Evolutionary conservation across 2,888 invertebrate genomes (phyloP).

Genomic region (Erpobdella octoculata): DNA sequence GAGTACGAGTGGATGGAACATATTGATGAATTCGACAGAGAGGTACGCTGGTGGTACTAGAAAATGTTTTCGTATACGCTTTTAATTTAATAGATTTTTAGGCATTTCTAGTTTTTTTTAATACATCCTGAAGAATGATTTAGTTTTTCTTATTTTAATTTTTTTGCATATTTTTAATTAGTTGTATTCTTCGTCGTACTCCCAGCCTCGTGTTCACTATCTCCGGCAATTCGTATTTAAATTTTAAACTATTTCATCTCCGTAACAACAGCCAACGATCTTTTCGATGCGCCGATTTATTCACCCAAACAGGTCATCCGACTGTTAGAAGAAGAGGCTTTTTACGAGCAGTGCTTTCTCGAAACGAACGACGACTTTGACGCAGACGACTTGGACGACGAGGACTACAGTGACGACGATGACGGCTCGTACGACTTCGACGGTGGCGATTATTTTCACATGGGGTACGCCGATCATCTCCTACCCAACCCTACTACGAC

Average conservation of each 20-base stretch:
- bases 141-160: too few species aligned
- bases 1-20: constrained; percentile 31
- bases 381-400: not conserved
- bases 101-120: not conserved
- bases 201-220: too few species aligned
- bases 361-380: too few species aligned
- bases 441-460: too few species aligned
- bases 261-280: too few species aligned
- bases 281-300: too few species aligned
- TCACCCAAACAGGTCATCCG: not conserved
- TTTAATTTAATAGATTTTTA: not conserved
- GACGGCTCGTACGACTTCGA: not conserved
- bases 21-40: constrained; percentile 29
- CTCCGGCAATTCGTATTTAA: too few species aligned
- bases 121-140: too few species aligned
- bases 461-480: not conserved
- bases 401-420: not conserved
- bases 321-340: not conserved
- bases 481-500: not conserved
- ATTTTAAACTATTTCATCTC: too few species aligned
- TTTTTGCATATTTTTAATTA: too few species aligned
- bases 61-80: not conserved
- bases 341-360: not conserved
- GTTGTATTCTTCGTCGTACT: too few species aligned
- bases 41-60: constrained; percentile 16